phyloP scores from a whole-genome alignment of 2,113 vertebrate genomes.

The Hippocampus zosterae region DNA sequence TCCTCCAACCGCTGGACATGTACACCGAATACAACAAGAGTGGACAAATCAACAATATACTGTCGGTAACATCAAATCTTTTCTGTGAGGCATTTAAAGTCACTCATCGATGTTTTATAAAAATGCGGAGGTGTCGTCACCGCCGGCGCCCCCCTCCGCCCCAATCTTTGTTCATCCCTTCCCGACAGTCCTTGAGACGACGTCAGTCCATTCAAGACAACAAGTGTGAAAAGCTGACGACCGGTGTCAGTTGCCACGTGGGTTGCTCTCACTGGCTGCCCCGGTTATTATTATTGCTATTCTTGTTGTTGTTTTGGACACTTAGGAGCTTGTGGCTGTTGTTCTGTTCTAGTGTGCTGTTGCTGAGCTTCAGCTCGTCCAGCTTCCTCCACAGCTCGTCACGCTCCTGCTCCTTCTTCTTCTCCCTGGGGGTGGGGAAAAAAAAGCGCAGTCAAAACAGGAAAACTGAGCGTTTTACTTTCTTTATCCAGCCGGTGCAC shows the following conservation, averaged over 20 bases:
- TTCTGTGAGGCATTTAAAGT: slow-evolving; percentile 53
- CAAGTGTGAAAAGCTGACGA: slow-evolving; percentile 38
- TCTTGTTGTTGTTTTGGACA: slow-evolving; percentile 72
- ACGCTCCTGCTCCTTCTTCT: slow-evolving; percentile 94
- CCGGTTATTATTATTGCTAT: slow-evolving; percentile 21
- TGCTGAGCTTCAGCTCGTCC: slow-evolving; percentile 83
- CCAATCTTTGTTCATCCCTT: slow-evolving; percentile 34
- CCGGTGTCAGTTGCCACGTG: slow-evolving; percentile 76
- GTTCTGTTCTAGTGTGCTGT: slow-evolving; percentile 75
- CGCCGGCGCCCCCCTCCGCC: slow-evolving; percentile 37
- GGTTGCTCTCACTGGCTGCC: slow-evolving; percentile 31
- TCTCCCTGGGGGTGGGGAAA: slow-evolving; percentile 87
- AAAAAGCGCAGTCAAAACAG: neutral
- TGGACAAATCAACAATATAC: slow-evolving; percentile 79
- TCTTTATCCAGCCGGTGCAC: neutral
- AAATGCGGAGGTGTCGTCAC: slow-evolving; percentile 78
- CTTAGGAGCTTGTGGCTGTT: slow-evolving; percentile 75
- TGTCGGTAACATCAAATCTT: slow-evolving; percentile 77
- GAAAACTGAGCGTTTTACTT: neutral
- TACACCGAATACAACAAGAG: slow-evolving; percentile 75
- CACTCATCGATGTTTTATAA: slow-evolving; percentile 60
- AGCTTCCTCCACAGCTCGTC: slow-evolving; percentile 93
- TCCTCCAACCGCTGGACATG: slow-evolving; percentile 44
- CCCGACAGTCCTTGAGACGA: slow-evolving; percentile 44
- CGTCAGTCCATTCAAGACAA: slow-evolving; percentile 61